A percentile compares a stretch with the other conserved stretches of the same genome.
Conservation (phyloP, 1,140 invertebrate genomes). For the Papilio dardanus region DNA sequence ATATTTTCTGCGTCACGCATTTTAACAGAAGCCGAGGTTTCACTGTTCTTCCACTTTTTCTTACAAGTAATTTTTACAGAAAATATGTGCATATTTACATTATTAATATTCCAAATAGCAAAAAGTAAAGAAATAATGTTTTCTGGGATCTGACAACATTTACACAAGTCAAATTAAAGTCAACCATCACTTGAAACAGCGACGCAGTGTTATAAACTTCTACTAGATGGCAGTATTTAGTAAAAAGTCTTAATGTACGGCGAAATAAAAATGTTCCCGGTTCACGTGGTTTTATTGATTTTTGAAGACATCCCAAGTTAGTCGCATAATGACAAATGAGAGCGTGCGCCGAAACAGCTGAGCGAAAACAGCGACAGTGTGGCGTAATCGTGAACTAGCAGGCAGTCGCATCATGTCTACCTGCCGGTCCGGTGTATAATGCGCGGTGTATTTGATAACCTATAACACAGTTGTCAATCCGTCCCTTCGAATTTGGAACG, state of each 20-base stretch:
- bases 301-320: conserved; percentile 49
- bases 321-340: conserved; percentile 53
- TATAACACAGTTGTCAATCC: conserved; percentile 70
- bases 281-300: neutral
- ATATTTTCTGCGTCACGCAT: too few species aligned
- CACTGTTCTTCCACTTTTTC: neutral
- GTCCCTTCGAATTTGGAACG: conserved; percentile 65
- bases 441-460: conserved; percentile 68
- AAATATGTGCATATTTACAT: neutral
- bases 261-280: conserved; percentile 15
- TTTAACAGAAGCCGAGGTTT: too few species aligned
- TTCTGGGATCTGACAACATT: neutral
- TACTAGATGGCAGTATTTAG: conserved; percentile 43
- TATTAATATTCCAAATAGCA: neutral
- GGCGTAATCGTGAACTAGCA: conserved; percentile 70
- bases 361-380: conserved; percentile 67
- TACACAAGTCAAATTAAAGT: too few species aligned
- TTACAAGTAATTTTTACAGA: neutral
- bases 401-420: conserved; percentile 80
- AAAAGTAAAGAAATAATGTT: neutral
- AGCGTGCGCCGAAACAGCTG: conserved; percentile 80
- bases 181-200: neutral
- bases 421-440: conserved; percentile 75
- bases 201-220: neutral
- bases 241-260: neutral